These are phyloP conservation scores for Poicephalus meyeri DNA, from an alignment of 2,113 vertebrate species.

Conservation along the genomic window DNA sequence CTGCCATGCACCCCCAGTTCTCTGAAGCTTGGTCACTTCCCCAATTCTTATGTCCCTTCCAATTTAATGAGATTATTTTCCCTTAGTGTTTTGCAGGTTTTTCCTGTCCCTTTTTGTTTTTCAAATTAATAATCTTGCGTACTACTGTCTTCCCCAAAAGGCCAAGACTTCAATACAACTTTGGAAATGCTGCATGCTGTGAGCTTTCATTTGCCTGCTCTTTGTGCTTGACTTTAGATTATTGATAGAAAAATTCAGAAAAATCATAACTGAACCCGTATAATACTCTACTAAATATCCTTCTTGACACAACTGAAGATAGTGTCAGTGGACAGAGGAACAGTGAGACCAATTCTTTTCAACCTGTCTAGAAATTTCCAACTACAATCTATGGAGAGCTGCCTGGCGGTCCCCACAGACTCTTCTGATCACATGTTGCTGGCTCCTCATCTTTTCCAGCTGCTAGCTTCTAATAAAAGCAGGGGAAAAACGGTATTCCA, in stretches of 20 bases:
- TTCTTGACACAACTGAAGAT: neutral
- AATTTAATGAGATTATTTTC: neutral
- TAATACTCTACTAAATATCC: neutral
- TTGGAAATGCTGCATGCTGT: neutral
- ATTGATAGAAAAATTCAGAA: neutral
- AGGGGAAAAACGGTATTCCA: neutral
- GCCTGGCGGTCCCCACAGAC: neutral
- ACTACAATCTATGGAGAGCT: neutral
- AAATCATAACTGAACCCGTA: neutral
- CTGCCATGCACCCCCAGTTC: neutral
- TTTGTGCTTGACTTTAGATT: neutral
- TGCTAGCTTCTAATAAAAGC: slow-evolving; percentile 31
- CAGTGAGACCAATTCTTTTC: neutral
- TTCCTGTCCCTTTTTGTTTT: neutral
- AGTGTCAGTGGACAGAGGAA: neutral
- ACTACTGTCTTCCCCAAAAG: neutral
- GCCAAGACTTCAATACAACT: neutral
- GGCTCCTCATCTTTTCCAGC: slow-evolving; percentile 27
- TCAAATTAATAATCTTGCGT: neutral
- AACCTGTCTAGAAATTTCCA: neutral
- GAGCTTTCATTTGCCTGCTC: neutral
- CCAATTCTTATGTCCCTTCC: neutral
- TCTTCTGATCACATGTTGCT: neutral
- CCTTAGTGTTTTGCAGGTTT: neutral
- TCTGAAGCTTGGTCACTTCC: neutral